Percentiles rank a stretch among this genome's conserved stretches.
These are phyloP conservation scores for Dasypolia templi DNA, from an alignment of 2,888 invertebrate species.

Conservation along the genomic window DNA sequence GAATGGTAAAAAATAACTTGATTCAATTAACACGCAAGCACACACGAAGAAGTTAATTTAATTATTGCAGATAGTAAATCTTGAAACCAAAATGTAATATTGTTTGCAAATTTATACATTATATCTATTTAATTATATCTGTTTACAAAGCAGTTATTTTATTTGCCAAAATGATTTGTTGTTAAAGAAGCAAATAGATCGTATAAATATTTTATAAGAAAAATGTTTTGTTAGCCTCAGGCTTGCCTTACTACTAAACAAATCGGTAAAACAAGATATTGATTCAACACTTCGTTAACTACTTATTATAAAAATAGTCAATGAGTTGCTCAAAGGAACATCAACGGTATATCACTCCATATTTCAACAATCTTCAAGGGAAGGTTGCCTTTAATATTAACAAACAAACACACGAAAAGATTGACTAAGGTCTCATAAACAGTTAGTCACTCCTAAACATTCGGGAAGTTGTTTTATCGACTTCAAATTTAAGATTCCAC, in stretches of 20 bases:
- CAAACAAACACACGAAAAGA: constrained; percentile 60
- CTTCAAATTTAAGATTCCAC: constrained; percentile 7
- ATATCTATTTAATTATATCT: constrained; percentile 19
- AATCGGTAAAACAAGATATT: constrained; percentile 5
- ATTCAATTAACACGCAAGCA: constrained; percentile 9
- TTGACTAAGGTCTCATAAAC: constrained; percentile 67
- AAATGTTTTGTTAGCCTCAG: constrained; percentile 21
- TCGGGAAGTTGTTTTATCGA: constrained; percentile 43
- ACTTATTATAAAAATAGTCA: constrained; percentile 34
- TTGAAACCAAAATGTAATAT: neutral
- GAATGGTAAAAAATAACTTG: neutral
- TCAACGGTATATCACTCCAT: constrained; percentile 50
- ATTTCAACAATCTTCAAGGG: constrained; percentile 77
- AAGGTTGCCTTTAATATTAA: constrained; percentile 75
- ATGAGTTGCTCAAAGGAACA: constrained; percentile 36
- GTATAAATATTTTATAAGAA: constrained; percentile 31
- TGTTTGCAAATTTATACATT: neutral
- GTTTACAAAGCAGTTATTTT: neutral
- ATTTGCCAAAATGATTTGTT: constrained; percentile 26
- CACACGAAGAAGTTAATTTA: no score
- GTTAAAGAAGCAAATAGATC: constrained; percentile 16
- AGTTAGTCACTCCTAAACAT: constrained; percentile 46
- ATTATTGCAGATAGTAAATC: neutral
- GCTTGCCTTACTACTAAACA: constrained; percentile 14
- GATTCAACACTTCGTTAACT: constrained; percentile 9